phyloP scores from a whole-genome alignment of 2,888 invertebrate genomes.

The Hyposoter dolosus region DNA sequence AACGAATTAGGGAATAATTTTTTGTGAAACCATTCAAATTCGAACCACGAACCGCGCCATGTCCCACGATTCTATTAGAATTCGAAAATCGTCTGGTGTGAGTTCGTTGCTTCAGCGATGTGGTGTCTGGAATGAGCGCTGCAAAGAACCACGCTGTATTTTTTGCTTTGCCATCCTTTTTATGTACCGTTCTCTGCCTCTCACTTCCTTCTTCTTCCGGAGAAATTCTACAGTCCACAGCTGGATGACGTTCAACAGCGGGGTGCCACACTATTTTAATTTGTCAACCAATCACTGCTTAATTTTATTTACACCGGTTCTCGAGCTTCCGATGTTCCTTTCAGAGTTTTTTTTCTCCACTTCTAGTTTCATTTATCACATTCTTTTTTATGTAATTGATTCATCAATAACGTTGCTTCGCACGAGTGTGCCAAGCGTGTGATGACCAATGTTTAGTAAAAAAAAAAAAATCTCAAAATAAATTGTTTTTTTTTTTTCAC shows the following conservation, averaged over 20 bases:
- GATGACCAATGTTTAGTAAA: too few species aligned
- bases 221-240: slow-evolving; percentile 57
- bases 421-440: too few species aligned
- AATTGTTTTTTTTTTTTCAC: too few species aligned
- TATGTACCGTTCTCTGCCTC: slow-evolving; percentile 7
- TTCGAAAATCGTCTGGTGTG: too few species aligned
- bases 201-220: not conserved
- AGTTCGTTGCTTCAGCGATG: slow-evolving; percentile 43
- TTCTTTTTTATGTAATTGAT: slow-evolving; percentile 15
- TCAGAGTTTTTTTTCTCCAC: slow-evolving; percentile 16
- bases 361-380: not conserved
- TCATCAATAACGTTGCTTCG: too few species aligned
- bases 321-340: slow-evolving; percentile 45
- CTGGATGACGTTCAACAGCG: slow-evolving; percentile 69
- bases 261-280: slow-evolving; percentile 75
- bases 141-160: slow-evolving; percentile 12
- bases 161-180: not conserved
- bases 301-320: slow-evolving; percentile 39
- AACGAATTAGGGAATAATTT: not conserved
- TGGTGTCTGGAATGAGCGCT: slow-evolving; percentile 31
- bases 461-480: too few species aligned
- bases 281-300: slow-evolving; percentile 72
- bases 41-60: not conserved
- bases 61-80: not conserved
- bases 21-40: too few species aligned